Conservation (phyloP, 2,888 invertebrate species). For the Eugnorisma glareosa region DNA sequence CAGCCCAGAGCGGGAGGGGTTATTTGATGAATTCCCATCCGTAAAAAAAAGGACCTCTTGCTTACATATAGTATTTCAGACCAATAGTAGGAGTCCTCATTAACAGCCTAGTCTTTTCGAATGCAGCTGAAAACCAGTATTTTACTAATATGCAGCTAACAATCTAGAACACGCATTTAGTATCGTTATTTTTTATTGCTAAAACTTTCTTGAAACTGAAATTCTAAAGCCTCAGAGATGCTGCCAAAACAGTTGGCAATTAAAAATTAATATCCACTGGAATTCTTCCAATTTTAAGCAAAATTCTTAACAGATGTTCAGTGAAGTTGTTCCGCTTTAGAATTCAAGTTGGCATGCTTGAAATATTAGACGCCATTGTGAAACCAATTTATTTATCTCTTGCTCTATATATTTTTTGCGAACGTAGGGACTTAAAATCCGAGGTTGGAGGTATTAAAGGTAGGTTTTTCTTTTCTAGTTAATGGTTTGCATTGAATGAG, state of each 20-base stretch:
- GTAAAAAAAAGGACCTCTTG: too few species aligned
- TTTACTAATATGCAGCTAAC: background rate
- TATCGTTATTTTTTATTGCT: background rate
- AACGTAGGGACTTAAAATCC: background rate
- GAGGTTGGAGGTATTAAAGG: background rate
- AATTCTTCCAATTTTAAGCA: slow-evolving; percentile 34
- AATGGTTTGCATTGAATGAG: background rate
- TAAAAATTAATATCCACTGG: slow-evolving; percentile 30
- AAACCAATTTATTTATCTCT: slow-evolving; percentile 46
- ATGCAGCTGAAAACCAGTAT: background rate
- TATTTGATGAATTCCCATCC: too few species aligned
- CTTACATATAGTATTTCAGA: too few species aligned
- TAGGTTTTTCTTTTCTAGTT: background rate
- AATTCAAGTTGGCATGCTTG: slow-evolving; percentile 39
- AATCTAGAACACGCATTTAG: background rate
- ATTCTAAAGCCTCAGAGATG: background rate
- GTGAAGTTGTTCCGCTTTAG: slow-evolving; percentile 36
- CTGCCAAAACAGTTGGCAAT: slow-evolving; percentile 21
- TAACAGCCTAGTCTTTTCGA: background rate
- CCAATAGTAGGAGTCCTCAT: background rate
- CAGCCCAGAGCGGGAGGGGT: too few species aligned
- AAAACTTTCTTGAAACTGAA: background rate
- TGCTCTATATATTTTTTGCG: slow-evolving; percentile 18
- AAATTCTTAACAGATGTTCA: slow-evolving; percentile 47
- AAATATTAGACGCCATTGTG: slow-evolving; percentile 37